phyloP scores from a whole-genome alignment of 2,888 invertebrate genomes.

The Pterostichus madidus region DNA sequence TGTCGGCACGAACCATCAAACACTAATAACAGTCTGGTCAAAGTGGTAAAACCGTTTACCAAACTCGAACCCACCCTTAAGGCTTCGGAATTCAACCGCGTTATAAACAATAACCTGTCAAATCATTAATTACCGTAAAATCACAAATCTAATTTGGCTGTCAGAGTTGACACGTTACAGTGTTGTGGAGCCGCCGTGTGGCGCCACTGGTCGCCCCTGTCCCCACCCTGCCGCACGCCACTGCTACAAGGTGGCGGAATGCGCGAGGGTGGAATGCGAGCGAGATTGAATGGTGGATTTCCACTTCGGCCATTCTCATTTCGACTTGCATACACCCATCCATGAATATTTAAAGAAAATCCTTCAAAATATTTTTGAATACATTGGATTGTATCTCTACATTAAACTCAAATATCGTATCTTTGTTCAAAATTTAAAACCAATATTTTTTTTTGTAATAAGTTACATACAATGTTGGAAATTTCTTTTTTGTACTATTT shows the following conservation, averaged over 20 bases:
- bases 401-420: too few species aligned
- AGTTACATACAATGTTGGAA: too few species aligned
- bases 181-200: constrained; percentile 16
- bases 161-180: constrained; percentile 49
- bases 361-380: too few species aligned
- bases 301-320: neutral
- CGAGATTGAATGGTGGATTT: neutral
- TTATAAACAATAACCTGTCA: constrained; percentile 28
- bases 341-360: too few species aligned
- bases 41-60: constrained; percentile 21
- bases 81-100: constrained; percentile 1
- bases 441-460: too few species aligned
- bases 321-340: neutral
- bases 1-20: neutral
- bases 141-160: constrained; percentile 46
- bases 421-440: too few species aligned
- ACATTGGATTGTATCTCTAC: too few species aligned
- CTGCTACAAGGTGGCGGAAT: constrained; percentile 39
- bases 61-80: constrained; percentile 9
- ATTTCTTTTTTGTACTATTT: too few species aligned
- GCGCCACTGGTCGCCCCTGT: constrained; percentile 4
- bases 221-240: neutral
- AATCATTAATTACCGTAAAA: constrained; percentile 37
- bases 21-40: constrained; percentile 16
- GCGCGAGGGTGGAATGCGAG: constrained; percentile 58